Evolutionary conservation across 1,140 invertebrate species (phyloP).

Genomic region (Venustaconcha ellipsiformis): DNA sequence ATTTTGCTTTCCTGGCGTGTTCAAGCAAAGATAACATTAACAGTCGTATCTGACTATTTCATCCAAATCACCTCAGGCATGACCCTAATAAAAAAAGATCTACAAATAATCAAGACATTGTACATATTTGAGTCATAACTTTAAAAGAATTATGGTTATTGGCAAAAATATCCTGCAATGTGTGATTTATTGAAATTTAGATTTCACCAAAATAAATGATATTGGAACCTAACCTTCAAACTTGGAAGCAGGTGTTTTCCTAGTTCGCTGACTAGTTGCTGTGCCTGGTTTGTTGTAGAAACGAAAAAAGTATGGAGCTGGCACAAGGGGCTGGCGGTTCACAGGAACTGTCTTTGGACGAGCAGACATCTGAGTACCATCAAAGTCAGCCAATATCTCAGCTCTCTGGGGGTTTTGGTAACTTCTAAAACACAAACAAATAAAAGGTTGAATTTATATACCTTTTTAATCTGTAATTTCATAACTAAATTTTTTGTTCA

Average conservation of each 20-base stretch:
- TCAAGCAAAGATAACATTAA: no score
- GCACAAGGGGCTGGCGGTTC: slow-evolving; percentile 36
- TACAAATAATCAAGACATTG: no score
- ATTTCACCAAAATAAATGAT: no score
- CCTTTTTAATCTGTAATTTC: not conserved
- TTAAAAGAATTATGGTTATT: no score
- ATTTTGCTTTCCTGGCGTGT: no score
- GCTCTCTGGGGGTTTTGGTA: slow-evolving; percentile 48
- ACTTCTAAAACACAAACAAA: slow-evolving; percentile 31
- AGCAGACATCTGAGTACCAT: not conserved
- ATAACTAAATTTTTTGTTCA: no score
- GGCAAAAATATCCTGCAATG: no score
- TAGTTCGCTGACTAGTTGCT: slow-evolving; percentile 16
- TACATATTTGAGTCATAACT: no score
- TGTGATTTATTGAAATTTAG: no score
- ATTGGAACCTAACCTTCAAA: slow-evolving; percentile 17
- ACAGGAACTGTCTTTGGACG: slow-evolving; percentile 46
- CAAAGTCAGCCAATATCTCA: slow-evolving; percentile 48
- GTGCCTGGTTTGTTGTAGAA: slow-evolving; percentile 24
- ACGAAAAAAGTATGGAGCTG: slow-evolving; percentile 44
- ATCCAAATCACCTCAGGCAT: no score
- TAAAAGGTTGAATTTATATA: not conserved
- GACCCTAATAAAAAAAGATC: no score
- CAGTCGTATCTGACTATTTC: no score
- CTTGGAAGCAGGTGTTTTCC: slow-evolving; percentile 18